Evolutionary conservation across 2,888 invertebrate genomes (phyloP).

Genomic region (Latrodectus hesperus): DNA sequence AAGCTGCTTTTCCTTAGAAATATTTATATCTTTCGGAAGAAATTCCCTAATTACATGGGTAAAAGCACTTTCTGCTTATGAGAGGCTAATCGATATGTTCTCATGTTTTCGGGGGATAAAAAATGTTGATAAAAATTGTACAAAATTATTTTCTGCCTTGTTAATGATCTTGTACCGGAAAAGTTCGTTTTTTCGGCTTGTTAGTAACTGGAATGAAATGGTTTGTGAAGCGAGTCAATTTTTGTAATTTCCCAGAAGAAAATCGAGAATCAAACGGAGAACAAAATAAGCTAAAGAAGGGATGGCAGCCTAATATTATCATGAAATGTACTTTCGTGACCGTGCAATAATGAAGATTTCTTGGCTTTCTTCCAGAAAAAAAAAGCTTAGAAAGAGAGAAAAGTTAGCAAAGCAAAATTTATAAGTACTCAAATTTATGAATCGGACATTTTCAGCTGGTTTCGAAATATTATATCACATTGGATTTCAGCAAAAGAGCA

Average conservation of each 20-base stretch:
- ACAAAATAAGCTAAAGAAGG: constrained; percentile 24
- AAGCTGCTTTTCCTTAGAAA: too few species aligned
- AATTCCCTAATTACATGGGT: too few species aligned
- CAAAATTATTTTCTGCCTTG: constrained; percentile 6
- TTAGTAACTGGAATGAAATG: constrained; percentile 24
- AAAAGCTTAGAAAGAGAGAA: constrained; percentile 2
- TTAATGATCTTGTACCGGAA: constrained; percentile 17
- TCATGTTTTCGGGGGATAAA: too few species aligned
- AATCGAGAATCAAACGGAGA: constrained; percentile 16
- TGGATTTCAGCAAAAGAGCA: constrained; percentile 31
- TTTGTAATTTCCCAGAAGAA: not conserved
- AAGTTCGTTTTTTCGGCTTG: constrained; percentile 14
- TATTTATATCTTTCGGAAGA: too few species aligned
- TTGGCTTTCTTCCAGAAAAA: constrained; percentile 49
- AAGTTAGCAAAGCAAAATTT: constrained; percentile 11
- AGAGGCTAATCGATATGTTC: constrained; percentile 7
- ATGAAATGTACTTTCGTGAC: constrained; percentile 47
- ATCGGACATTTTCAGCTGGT: constrained; percentile 8
- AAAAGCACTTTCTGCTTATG: too few species aligned
- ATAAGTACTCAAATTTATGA: too few species aligned
- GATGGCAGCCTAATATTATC: constrained; percentile 13
- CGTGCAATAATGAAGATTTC: constrained; percentile 54
- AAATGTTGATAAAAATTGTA: not conserved
- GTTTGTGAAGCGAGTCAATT: not conserved
- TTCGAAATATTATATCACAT: constrained; percentile 37